Evolutionary conservation across 2,113 vertebrate species (phyloP).

Genomic region (Cebidichthys violaceus): DNA sequence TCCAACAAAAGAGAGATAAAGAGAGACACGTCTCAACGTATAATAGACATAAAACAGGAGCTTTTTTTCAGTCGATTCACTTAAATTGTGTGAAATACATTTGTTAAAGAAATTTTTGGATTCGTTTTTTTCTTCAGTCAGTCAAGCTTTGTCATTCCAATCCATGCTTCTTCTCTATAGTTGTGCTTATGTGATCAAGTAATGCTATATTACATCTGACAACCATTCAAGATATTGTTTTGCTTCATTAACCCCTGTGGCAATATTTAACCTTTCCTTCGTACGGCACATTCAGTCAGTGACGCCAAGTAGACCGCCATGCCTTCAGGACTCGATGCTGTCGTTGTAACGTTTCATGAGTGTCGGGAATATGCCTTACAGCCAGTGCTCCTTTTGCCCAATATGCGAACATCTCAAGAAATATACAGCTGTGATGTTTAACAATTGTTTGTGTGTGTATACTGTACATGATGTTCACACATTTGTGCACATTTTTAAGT

Average conservation of each 20-base stretch:
- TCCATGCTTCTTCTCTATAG: background rate
- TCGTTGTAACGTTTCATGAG: background rate
- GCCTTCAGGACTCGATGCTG: background rate
- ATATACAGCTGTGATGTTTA: background rate
- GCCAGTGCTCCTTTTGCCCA: background rate
- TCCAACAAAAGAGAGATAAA: constrained; percentile 12
- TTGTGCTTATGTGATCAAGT: background rate
- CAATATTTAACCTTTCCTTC: constrained; percentile 27
- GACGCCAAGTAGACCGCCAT: background rate
- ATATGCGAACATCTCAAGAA: background rate
- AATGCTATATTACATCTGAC: background rate
- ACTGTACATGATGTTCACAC: background rate
- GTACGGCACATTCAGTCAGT: constrained; percentile 1
- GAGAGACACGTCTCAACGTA: background rate
- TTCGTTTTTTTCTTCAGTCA: background rate
- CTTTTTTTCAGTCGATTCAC: background rate
- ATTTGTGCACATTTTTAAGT: background rate
- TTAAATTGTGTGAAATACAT: background rate
- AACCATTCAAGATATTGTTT: background rate
- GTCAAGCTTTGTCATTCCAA: background rate
- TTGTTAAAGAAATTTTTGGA: background rate
- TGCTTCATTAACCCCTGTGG: constrained; percentile 8
- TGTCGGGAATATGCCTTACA: background rate
- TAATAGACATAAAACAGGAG: background rate
- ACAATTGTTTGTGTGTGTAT: background rate